A percentile compares a stretch with the other conserved stretches of the same genome.
phyloP scores from a whole-genome alignment of 2,113 vertebrate genomes.

The Casuarius casuarius region DNA sequence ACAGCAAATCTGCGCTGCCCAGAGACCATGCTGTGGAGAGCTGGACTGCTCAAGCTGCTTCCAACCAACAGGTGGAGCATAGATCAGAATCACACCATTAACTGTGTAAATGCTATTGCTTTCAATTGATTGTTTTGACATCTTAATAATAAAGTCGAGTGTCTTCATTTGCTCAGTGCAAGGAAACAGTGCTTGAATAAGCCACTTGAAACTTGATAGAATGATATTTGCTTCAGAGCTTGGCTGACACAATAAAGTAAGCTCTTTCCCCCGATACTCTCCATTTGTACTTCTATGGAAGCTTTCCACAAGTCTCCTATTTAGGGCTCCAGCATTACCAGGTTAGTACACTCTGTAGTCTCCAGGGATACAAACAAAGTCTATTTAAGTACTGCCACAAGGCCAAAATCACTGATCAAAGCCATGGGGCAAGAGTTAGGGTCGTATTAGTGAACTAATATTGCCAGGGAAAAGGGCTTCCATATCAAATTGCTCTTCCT shows the following conservation, averaged over 20 bases:
- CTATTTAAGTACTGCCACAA: neutral
- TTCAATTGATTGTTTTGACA: neutral
- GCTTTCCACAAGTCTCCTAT: neutral
- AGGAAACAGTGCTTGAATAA: neutral
- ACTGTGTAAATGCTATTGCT: neutral
- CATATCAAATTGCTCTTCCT: slow-evolving; percentile 28
- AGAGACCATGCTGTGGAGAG: neutral
- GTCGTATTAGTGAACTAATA: neutral
- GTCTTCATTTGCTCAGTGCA: neutral
- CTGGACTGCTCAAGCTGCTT: neutral
- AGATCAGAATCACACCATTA: neutral
- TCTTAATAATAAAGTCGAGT: neutral
- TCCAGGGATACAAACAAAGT: neutral
- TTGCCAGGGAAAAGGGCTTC: neutral
- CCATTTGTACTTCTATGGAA: neutral
- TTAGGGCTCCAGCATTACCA: neutral
- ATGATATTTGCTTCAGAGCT: neutral
- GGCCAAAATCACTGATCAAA: neutral
- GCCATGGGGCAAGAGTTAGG: neutral
- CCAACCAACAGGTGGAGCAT: neutral
- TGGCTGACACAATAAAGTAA: neutral
- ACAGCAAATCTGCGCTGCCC: neutral
- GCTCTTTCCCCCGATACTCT: neutral
- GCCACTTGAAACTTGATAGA: neutral
- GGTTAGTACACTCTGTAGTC: neutral